Percentiles rank a stretch among this genome's conserved stretches.
Conservation (phyloP, 2,888 invertebrate genomes). For the Julus scandinavius region DNA sequence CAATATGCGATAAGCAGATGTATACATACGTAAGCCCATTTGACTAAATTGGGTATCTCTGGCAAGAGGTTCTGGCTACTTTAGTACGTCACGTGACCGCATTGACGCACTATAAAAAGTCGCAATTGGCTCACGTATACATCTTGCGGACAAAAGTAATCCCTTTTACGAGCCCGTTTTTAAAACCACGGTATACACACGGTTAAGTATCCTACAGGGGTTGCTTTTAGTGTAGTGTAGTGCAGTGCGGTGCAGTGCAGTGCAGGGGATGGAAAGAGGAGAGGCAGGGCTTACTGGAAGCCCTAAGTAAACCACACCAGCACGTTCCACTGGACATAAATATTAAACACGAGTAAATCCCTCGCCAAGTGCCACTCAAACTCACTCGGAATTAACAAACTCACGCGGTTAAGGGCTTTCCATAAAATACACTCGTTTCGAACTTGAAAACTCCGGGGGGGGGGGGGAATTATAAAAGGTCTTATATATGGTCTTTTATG, state of each 20-base stretch:
- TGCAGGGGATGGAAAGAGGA: not conserved
- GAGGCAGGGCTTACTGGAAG: not conserved
- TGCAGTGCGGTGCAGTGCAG: not conserved
- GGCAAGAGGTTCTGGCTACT: not conserved
- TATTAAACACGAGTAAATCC: not conserved
- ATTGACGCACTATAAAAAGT: not conserved
- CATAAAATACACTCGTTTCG: too few relatives aligned
- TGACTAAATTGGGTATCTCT: not conserved
- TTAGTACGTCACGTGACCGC: not conserved
- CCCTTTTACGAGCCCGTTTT: not conserved
- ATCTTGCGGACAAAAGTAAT: conserved; percentile 33
- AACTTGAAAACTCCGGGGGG: too few relatives aligned
- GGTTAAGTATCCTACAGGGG: conserved; percentile 36
- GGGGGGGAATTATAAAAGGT: too few relatives aligned
- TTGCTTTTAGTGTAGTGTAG: conserved; percentile 20
- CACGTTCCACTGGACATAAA: conserved; percentile 8
- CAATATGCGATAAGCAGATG: not conserved
- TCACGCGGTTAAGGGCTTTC: too few relatives aligned
- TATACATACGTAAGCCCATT: not conserved
- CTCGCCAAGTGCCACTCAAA: not conserved
- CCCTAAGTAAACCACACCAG: not conserved
- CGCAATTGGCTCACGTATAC: not conserved
- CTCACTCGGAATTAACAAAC: not conserved
- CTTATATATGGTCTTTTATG: too few relatives aligned
- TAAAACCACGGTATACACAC: not conserved